Base-by-base conservation (phyloP, 2,888 invertebrate genomes). In the Rhimphoctona megacephalus region DNA sequence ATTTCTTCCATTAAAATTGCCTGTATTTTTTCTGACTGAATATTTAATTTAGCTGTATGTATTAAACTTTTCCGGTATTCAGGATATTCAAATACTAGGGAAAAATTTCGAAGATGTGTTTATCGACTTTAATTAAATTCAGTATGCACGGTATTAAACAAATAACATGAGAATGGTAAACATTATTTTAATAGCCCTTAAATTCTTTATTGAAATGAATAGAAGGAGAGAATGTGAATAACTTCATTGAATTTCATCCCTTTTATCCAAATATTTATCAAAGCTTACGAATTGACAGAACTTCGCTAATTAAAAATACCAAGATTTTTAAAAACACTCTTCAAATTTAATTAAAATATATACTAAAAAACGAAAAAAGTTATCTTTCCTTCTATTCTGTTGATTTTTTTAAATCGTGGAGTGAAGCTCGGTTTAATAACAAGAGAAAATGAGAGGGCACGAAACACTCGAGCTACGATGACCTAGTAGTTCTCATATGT, bases 381-480 rank as follows among this genome's bases (percentile, higher is more conserved):
- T 19, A 9, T 73, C 19, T 36, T 54, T 22, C n/a, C 14, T 54
- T 19, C 14, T 0, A 3, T 52, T 52, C 11, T 22, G 11, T 22
- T 11, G 33, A 22, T 9, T 57, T 73, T 36, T 30, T 43, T 8
- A 30, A 8, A 43, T 22, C 9, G 22, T 22, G n/a, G 11, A 22
- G 36, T 43, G 5, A 14, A 14, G 43, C 43, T 25, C 25, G 6
- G 1, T 43, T 14, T 43, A 43, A 11, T 17, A 22, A 11, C 17
- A 22, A 19, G 11, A 72, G 43, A 72, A 72, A 72, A 72, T 72
- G 72, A 73, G 54, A 52, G 36, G 19, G 33, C 54, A 52, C 19
- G 52, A 73, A 30, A 30, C 54, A 17, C 25, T 43, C 70, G 43
- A 70, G 69, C 14, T 17, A 43, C 39, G n/a, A 69, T 25, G 69